A percentile compares a stretch with the other conserved stretches of the same genome.
These are phyloP conservation scores for Chaetophractus vellerosus DNA, from an alignment of 2,797 vertebrate genomes.

Conservation along the genomic window DNA sequence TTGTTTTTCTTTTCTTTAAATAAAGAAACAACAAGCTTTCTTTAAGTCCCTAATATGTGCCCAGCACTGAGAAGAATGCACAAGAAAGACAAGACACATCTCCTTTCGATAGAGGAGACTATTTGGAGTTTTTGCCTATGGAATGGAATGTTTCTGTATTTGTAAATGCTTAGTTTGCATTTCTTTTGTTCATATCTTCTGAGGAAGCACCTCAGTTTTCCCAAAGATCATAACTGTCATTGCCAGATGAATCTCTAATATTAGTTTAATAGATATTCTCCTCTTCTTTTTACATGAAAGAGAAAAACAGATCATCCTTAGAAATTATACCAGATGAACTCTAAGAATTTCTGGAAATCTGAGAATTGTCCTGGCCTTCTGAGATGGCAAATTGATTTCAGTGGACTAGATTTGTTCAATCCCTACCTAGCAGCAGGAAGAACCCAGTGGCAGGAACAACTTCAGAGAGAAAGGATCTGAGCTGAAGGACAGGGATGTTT, in stretches of 20 bases:
- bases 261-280: conserved; percentile 6
- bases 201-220: not conserved
- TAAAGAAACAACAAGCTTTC: not conserved
- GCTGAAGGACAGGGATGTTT: not conserved
- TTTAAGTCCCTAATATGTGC: not conserved
- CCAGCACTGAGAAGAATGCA: not conserved
- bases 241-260: not conserved
- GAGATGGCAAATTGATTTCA: not conserved
- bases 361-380: not conserved
- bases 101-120: not conserved
- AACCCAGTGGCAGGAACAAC: not conserved
- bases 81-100: not conserved
- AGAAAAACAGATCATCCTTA: conserved; percentile 5
- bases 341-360: conserved; percentile 36
- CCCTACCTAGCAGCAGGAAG: not conserved
- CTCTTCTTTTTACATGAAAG: not conserved
- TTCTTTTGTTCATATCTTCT: not conserved
- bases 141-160: not conserved
- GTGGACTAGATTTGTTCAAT: not conserved
- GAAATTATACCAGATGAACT: not conserved
- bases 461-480: not conserved
- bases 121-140: not conserved
- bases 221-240: not conserved
- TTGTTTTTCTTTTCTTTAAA: not conserved
- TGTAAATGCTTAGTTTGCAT: conserved; percentile 27